These are phyloP conservation scores for Caerostris darwini DNA, from an alignment of 1,140 invertebrate genomes.

Conservation along the genomic window DNA sequence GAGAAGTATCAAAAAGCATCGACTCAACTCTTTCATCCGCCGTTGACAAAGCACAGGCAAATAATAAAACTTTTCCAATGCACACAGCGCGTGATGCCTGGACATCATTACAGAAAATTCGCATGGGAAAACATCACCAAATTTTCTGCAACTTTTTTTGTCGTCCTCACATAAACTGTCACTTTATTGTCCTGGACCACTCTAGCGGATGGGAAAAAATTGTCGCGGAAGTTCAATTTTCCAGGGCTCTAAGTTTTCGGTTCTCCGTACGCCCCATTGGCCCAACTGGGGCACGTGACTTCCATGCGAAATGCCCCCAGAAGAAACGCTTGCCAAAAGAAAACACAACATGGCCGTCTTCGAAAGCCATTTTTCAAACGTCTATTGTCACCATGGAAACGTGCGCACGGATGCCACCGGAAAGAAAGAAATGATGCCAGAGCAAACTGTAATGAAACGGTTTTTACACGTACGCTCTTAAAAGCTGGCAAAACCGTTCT, in stretches of 20 bases:
- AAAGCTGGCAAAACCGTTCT: constrained; percentile 50
- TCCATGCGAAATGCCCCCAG: constrained; percentile 59
- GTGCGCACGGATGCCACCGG: constrained; percentile 74
- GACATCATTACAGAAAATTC: constrained; percentile 69
- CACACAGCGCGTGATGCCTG: neutral
- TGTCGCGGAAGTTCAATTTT: constrained; percentile 77
- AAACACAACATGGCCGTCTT: constrained; percentile 64
- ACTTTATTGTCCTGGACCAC: constrained; percentile 77
- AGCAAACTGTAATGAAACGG: constrained; percentile 75
- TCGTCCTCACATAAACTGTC: constrained; percentile 68
- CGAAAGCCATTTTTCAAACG: constrained; percentile 73
- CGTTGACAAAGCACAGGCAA: neutral
- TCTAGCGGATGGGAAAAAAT: constrained; percentile 75
- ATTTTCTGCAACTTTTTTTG: constrained; percentile 58
- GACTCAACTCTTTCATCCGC: neutral
- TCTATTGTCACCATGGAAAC: constrained; percentile 69
- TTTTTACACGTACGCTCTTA: constrained; percentile 74
- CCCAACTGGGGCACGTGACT: constrained; percentile 73
- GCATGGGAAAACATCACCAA: constrained; percentile 48
- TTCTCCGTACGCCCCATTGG: constrained; percentile 70
- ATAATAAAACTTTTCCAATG: constrained; percentile 14
- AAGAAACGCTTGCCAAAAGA: constrained; percentile 73
- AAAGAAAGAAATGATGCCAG: constrained; percentile 76
- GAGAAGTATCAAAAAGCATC: neutral
- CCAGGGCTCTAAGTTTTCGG: constrained; percentile 77